A percentile compares a stretch with the other conserved stretches of the same genome.
Conservation (phyloP, 2,113 vertebrate genomes). For the Loxodonta africana region DNA sequence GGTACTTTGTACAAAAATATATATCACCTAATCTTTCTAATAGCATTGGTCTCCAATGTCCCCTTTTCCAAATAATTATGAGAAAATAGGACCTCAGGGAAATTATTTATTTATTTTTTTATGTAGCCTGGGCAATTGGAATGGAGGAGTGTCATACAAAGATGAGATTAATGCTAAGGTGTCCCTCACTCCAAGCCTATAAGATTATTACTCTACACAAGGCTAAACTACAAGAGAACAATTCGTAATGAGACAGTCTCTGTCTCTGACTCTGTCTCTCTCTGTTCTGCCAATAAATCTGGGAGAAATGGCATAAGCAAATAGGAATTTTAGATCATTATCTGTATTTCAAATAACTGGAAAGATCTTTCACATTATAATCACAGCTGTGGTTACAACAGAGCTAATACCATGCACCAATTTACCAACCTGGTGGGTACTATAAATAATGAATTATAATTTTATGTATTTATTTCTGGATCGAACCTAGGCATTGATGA, state of each 20-base stretch:
- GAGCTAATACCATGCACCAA: neutral
- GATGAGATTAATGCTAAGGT: neutral
- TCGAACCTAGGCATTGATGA: constrained; percentile 25
- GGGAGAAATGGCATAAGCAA: neutral
- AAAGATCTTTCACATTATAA: neutral
- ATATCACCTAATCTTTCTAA: neutral
- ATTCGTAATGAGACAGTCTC: neutral
- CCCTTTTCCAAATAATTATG: neutral
- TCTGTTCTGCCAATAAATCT: neutral
- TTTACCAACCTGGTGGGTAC: neutral
- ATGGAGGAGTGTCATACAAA: neutral
- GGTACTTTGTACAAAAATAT: neutral
- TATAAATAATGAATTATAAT: neutral
- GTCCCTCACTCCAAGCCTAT: neutral
- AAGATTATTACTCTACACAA: neutral
- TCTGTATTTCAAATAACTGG: neutral
- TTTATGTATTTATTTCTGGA: neutral
- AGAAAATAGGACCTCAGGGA: neutral
- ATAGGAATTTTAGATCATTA: neutral
- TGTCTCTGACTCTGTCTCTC: neutral
- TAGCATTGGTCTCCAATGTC: neutral
- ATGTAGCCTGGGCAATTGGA: neutral
- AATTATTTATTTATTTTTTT: neutral
- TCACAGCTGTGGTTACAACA: neutral
- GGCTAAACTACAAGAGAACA: neutral